Base-by-base conservation (phyloP, 2,888 invertebrate genomes). In the Andrena flavipes region DNA sequence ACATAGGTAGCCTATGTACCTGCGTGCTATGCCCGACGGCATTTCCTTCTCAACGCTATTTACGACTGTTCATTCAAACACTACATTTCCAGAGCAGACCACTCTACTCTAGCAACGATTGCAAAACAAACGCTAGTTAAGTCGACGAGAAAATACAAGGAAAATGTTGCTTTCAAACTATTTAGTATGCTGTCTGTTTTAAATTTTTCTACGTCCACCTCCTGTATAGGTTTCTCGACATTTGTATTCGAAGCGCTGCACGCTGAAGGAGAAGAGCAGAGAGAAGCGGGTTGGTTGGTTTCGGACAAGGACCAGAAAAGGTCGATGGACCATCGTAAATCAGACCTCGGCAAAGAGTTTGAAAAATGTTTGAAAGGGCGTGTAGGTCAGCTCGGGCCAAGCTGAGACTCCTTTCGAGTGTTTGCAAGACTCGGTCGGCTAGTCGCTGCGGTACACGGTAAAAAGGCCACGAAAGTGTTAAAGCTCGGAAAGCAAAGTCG, bases 291-390 rank as follows among this genome's bases (percentile, higher is more conserved):
- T 1, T 4, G 42, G 42, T 42, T 42, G 42, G 16, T 42, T 16
- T 16, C 13, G n/a, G 3, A 16, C 48, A 10, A 30, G 7, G 13
- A 6, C 68, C 30, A 42, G 35, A 35, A 26, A 42, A 48, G 81
- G 73, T 74, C 79, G 85, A 74, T 74, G 54, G 80, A 70, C 69
- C 68, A 69, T 80, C 82, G 87, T 84, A 86, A 80, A 86, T 86
- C 78, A 87, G 68, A 80, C 62, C 59, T 78, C 59, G 26, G 33
- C 30, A 35, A 2, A 35, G 59, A 65, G 75, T 68, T 71, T 56
- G 75, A 76, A 71, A 84, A 82, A 84, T 76, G 82, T 64, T 65
- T 68, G 82, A 85, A 79, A 70, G 76, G 77, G 70, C 56, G 65
- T 78, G 42, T 30, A 30, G 71, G 78, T 74, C 71, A 54, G 74